Base-by-base conservation (phyloP, 2,113 vertebrate genomes). In the Trematomus loennbergii region DNA sequence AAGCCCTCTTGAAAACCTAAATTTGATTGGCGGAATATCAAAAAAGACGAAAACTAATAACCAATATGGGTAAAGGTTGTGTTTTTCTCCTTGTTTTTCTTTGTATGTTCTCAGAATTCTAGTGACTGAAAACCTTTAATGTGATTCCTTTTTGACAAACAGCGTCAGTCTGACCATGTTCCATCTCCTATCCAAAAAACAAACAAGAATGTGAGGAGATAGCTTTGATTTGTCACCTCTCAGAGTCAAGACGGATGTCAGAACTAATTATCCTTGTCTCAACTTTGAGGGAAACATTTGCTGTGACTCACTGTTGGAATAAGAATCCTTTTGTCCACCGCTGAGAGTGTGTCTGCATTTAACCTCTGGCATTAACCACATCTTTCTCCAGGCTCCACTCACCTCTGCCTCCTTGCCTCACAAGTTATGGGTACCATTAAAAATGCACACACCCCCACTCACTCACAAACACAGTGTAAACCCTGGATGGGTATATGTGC, bases 351-450 rank as follows among this genome's bases (percentile, higher is more conserved):
- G n/a, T 57, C 50, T 75, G 49, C 48, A 57, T 49, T 64, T n/a
- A 77, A 76, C 48, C 22, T 52, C 17, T 60, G 15, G 20, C 52
- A 43, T 49, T 57, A 16, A 57, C 55, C 15, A 69, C 69, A 71
- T 78, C 57, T 46, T 69, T 74, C 69, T 58, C 57, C 58, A 53
- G n/a, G 40, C 40, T 61, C 12, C 53, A 52, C 45, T 76, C 75
- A 82, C 65, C 66, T 88, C 25, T 50, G 46, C 58, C 43, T 66
- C 46, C 58, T 87, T 57, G 57, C 46, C 48, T 79, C 8, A 54
- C 25, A 74, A 77, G 40, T 84, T 75, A 86, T 61, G 72, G 75
- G 65, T 43, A 9, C 60, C 66, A 77, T 83, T 82, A 81, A 84
- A 25, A 16, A 12, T 46, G 40, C 54, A 73, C 20, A 45, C 66